Percentiles rank a stretch among this genome's conserved stretches.
Conservation (phyloP, 2,888 invertebrate species). For the Chironomus riparius region DNA sequence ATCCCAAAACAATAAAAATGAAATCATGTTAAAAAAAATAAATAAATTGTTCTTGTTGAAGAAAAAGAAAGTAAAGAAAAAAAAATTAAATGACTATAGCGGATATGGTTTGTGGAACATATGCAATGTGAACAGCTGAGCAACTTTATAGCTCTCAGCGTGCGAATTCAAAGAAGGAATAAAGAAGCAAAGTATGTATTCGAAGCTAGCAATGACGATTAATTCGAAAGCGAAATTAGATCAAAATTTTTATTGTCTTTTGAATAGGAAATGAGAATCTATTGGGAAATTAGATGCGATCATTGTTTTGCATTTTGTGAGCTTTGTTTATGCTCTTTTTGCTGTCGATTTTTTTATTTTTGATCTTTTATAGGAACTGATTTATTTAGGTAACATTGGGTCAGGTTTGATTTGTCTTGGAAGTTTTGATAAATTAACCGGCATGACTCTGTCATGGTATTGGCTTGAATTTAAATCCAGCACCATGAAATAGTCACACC, state of each 20-base stretch:
- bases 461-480: no score
- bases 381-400: no score
- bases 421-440: no score
- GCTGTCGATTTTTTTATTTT: no score
- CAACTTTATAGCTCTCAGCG: neutral
- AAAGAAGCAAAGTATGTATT: neutral
- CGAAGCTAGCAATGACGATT: constrained; percentile 11
- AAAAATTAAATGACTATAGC: neutral
- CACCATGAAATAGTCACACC: no score
- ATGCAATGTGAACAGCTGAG: neutral
- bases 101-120: neutral
- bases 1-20: neutral
- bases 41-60: neutral
- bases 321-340: neutral
- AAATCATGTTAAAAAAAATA: no score
- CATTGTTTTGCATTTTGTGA: neutral
- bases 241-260: constrained; percentile 21
- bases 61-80: neutral
- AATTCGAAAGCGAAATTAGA: constrained; percentile 15
- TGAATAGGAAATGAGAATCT: constrained; percentile 13
- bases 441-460: no score
- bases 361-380: no score
- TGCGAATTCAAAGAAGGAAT: neutral
- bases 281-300: constrained; percentile 15
- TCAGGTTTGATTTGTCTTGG: no score